Evolutionary conservation across 2,797 vertebrate species (phyloP).

Genomic region (Leucoraja ocellata): DNA sequence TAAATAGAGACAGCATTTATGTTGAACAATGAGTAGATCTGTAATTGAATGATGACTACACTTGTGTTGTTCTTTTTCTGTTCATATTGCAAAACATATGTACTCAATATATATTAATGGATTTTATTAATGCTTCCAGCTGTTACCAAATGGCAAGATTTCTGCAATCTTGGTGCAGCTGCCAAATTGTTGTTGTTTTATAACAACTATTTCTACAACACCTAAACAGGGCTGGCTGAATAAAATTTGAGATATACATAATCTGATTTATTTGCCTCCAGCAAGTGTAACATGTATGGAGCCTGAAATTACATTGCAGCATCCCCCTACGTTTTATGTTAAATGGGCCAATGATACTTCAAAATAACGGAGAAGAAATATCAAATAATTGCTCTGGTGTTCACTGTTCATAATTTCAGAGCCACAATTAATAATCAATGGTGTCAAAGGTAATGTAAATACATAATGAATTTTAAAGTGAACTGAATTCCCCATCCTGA

Average conservation of each 20-base stretch:
- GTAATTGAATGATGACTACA: neutral
- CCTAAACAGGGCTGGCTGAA: neutral
- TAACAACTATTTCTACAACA: neutral
- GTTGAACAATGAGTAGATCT: neutral
- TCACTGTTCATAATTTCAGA: neutral
- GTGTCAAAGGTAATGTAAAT: neutral
- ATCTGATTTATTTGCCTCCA: neutral
- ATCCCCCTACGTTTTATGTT: neutral
- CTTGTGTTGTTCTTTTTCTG: neutral
- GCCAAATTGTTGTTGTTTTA: neutral
- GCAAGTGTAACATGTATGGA: neutral
- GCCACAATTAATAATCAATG: neutral
- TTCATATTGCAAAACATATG: neutral
- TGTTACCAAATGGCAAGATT: neutral
- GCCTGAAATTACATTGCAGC: neutral
- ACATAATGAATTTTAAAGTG: neutral
- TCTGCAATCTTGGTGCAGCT: neutral
- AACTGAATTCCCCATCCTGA: neutral
- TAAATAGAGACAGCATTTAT: neutral
- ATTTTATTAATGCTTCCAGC: constrained; percentile 6
- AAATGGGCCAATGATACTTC: neutral
- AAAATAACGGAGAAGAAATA: neutral
- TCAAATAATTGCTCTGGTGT: neutral
- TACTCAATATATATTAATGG: neutral
- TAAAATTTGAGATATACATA: neutral